Base-by-base conservation (phyloP, 64 coral and sea anemone species). In the Orbicella faveolata region DNA sequence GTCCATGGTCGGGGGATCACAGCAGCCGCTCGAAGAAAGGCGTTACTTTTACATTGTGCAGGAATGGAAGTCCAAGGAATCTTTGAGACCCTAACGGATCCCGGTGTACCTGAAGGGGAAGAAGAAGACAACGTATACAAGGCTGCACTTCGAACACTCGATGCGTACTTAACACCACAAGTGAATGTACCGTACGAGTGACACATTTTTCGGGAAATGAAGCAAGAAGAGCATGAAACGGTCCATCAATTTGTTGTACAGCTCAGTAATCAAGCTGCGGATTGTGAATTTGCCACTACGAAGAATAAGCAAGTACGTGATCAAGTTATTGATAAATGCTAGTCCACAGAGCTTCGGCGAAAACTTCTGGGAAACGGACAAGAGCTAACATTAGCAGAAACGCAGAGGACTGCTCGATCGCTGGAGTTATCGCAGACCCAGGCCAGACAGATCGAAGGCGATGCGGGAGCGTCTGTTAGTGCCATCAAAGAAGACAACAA, bases 231-330 rank as follows among this genome's bases (percentile, higher is more conserved):
- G 9, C 21, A 68, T 18, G 89, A 90, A 62, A 90, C 89, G 18
- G 89, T 83, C 14, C 67, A 90, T 76, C 79, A 90, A 63, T 90
- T 90, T 75, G 79, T 83, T 70, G 74, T 72, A 73, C 54, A 79
- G 67, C 76, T 83, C 44, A 74, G 63, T 63, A 68, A 83, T 55
- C 78, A 74, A 18, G 66, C 79, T 57, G 65, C 51, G 66, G 74
- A 90, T 73, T 83, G 89, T 55, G 79, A 90, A 16, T 90, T 83
- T 51, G 89, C 79, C 11, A 68, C 25, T 37, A 75, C 52, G 53
- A 81, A 59, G 52, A 64, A 48, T 35, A 79, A 90, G 51, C 78
- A 90, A 52, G 74, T 83, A 36, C 44, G 67, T 5, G 68, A 83
- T 53, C 89, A 89, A 79, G 33, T 79, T 19, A 80, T 89, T 30